Evolutionary conservation across 2,888 invertebrate species (phyloP), one percentile per base, ranked within the genome.

Genomic region (Acrobasis consociella): DNA sequence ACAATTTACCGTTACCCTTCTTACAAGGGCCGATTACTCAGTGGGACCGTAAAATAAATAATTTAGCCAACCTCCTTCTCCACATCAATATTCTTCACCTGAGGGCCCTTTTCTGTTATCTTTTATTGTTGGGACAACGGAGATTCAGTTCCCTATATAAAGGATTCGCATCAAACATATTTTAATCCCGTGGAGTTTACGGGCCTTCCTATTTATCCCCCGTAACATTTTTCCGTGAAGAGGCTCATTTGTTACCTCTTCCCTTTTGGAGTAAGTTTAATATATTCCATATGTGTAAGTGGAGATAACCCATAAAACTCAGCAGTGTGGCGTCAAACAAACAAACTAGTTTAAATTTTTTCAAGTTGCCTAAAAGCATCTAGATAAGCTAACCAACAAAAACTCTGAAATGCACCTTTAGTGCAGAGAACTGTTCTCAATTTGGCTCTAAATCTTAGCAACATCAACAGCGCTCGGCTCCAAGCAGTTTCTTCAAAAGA

Each of bases 21-120:
- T 69, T 78, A 83, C 80, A 77, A 77, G 78, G 77, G 81, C 76
- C 82, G 85, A 84, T 85, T 86, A 87, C 86, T 87, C 87, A 83
- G 76, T 79, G 74, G 79, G 75, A 68, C 85, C 87, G 85, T 89
- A 86, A 89, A 89, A 85, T 85, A 86, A 86, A 86, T 85, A 83
- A 87, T 87, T 86, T 88, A 85, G 85, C 75, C 73, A 72, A 72
- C 69, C 65, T 75, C 72, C 46, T 46, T 71, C 70, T 65, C 69
- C 62, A 73, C 76, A 82, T 83, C 85, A 80, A 83, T 85, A 83
- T 81, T 72, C 71, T 79, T 72, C 77, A 81, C 79, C 77, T 79
- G 74, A 71, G 72, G 72, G 71, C 69, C 72, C 74, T 69, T 69
- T 58, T 72, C 78, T 75, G 78, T 82, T 84, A 82, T 81, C 74